Evolutionary conservation across 2,113 vertebrate genomes (phyloP), one percentile per base, ranked within the genome.

Genomic region (Gadus chalcogrammus): DNA sequence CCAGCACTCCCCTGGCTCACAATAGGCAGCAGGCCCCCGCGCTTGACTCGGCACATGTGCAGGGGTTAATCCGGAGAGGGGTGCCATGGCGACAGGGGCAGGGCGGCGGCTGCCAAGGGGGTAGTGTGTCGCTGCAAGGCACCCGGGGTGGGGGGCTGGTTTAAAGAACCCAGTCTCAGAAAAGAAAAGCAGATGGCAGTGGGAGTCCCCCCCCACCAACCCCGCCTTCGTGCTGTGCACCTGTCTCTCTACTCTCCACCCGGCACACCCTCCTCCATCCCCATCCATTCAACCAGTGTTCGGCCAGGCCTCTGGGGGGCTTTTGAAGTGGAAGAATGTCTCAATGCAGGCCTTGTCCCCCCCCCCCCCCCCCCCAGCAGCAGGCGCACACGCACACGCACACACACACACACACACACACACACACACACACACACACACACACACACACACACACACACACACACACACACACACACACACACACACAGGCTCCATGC

Each of bases 101-200:
- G 42, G 67, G 76, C 58, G 78, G 77, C 48, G 74, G 79, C 78
- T 64, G 68, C 60, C 76, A n/a, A 16, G 73, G 79, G 82, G 61
- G 22, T 85, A 84, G 86, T 56, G 84, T 86, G 86, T 86, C 76
- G 28, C 83, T 62, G 59, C 79, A 78, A 86, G 88, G 84, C 81
- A 80, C 88, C 6, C 7, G 42, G 42, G 42, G 42, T 86, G 84
- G 84, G 78, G 76, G 87, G 88, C 85, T 81, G 31, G 74, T 89
- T 88, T 90, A 83, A 85, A 88, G 88, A 81, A 67, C 78, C 86
- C 76, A 38, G 76, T 77, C 77, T 74, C 68, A 74, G 65, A 78
- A 83, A 87, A 88, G 79, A 83, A 88, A 90, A 90, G 85, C 91
- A 93, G 91, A 93, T 93, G 92, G 92, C 85, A 71, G 75, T 63